Evolutionary conservation across 2,797 vertebrate species (phyloP), one percentile per base, ranked within the genome.

Genomic region (Nasua narica): DNA sequence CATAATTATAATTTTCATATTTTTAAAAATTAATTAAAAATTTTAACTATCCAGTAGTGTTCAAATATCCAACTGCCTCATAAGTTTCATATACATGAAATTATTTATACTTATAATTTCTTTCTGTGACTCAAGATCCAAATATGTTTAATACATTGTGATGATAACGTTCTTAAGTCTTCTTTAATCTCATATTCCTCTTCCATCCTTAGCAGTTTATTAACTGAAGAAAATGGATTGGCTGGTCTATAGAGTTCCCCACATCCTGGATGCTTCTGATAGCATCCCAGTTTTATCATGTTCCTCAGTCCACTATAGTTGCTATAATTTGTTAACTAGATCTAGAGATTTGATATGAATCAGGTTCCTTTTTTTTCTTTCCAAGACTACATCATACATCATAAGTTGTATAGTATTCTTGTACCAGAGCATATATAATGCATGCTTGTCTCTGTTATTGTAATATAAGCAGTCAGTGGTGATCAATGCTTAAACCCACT

Each of bases 11-110:
- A 77, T 77, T 85, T 82, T 85, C 35, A 69, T 82, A 70, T 79
- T 82, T 79, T 40, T 50, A 52, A 88, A 94, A 78, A 70, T 35
- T 32, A 88, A 56, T 79, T 91, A 70, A 92, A 92, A 94, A 3
- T 13, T 65, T 62, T 25, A 43, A 43, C 43, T 43, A 62, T n/a
- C 58, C n/a, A 77, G 16, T 76, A 86, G 18, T 82, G 5, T 32
- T 92, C 52, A 93, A 65, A 43, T 0, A 50, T 72, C 91, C 32
- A 87, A 62, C 29, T 92, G 12, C 37, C 4, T 87, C 37, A 87
- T 52, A 70, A 54, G 65, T 92, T 43, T 23, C 46, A 81, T 60
- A 65, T 27, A 77, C 16, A 50, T 37, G 54, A 83, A 83, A 40
- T 65, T 87, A 95, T 72, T 78, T 37, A 77, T 72, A 74, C 2